Percentiles rank a stretch among this genome's conserved stretches.
Evolutionary conservation across 2,888 invertebrate genomes (phyloP).

Genomic region (Pristionchus maxplancki): DNA sequence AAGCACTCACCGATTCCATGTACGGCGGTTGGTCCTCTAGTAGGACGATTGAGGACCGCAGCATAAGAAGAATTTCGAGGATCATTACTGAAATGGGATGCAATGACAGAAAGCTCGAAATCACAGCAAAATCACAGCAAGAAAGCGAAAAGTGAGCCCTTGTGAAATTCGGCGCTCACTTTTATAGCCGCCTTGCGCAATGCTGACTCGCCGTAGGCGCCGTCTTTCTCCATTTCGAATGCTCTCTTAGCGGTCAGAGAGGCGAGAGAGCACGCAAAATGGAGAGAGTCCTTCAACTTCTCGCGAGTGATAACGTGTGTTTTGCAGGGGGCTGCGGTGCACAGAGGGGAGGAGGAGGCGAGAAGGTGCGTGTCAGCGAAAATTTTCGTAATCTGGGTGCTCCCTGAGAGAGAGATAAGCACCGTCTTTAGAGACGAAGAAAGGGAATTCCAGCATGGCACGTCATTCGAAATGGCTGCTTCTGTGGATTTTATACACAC

Average conservation of each 20-base stretch:
- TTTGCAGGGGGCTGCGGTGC: not conserved
- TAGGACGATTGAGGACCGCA: slow-evolving; percentile 32
- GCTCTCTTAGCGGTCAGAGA: not conserved
- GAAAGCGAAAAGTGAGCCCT: not conserved
- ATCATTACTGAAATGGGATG: slow-evolving; percentile 14
- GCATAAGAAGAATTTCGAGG: slow-evolving; percentile 30
- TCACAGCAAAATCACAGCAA: not conserved
- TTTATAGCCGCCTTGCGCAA: not conserved
- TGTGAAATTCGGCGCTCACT: not conserved
- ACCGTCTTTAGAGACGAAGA: not conserved
- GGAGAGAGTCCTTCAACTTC: not conserved
- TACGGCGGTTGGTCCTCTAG: slow-evolving; percentile 20
- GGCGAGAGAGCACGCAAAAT: no score
- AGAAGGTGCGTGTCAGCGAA: not conserved
- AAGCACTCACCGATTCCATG: not conserved
- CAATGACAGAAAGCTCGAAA: not conserved
- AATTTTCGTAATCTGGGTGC: no score
- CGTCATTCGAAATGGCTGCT: no score
- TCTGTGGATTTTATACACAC: no score
- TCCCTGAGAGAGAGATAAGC: not conserved
- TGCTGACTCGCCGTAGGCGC: not conserved
- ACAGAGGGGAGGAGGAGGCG: not conserved
- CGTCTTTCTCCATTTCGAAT: not conserved
- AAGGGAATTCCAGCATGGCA: no score
- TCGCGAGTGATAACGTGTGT: not conserved